Evolutionary conservation across 2,888 invertebrate genomes (phyloP).

Genomic region (Anarsia innoxiella): DNA sequence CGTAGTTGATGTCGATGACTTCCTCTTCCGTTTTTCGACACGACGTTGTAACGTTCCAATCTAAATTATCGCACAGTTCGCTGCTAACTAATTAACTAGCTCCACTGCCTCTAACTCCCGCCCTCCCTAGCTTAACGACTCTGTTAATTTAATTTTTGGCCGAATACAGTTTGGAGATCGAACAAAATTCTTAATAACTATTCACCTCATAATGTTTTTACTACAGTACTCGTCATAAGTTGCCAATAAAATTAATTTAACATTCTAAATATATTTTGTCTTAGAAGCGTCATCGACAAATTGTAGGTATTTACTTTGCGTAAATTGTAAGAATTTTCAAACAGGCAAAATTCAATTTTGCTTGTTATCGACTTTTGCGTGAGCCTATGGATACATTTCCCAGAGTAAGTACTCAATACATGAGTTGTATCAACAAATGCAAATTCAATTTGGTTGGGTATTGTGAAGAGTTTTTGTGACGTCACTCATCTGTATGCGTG

Average conservation of each 20-base stretch:
- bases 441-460: slow-evolving; percentile 19
- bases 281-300: too few relatives aligned
- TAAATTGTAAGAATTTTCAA: too few relatives aligned
- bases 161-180: slow-evolving; percentile 35
- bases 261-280: too few relatives aligned
- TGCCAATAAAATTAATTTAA: too few relatives aligned
- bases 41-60: slow-evolving; percentile 28
- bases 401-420: neutral
- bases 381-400: slow-evolving; percentile 1
- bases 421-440: slow-evolving; percentile 6
- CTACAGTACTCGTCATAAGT: too few relatives aligned
- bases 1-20: slow-evolving; percentile 11
- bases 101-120: slow-evolving; percentile 38
- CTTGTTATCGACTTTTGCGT: neutral
- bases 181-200: too few relatives aligned
- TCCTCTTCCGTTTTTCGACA: slow-evolving; percentile 14
- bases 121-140: slow-evolving; percentile 33
- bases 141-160: slow-evolving; percentile 53
- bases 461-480: slow-evolving; percentile 1
- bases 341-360: slow-evolving; percentile 3
- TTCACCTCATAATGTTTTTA: too few relatives aligned
- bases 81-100: slow-evolving; percentile 50
- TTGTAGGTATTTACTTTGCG: too few relatives aligned
- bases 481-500: slow-evolving; percentile 6
- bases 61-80: slow-evolving; percentile 59